Base-by-base conservation (phyloP, 2,113 vertebrate genomes). In the Cygnus atratus region DNA sequence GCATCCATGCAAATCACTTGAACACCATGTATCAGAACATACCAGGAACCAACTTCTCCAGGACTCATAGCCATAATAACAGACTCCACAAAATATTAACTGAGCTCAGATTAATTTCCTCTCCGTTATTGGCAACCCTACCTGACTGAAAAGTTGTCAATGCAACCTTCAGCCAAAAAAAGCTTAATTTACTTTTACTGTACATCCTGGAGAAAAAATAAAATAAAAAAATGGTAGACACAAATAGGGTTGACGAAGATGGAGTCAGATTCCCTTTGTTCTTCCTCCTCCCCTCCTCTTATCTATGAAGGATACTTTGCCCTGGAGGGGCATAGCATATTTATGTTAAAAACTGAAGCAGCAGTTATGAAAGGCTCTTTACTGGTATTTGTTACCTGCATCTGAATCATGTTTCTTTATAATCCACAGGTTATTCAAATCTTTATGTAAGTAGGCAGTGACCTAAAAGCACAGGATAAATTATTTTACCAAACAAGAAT, bases 351-450 rank as follows among this genome's bases (percentile, higher is more conserved):
- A 91, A 77, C 29, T 62, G 88, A 88, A 91, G 61, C 22, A 76
- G 29, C n/a, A 84, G 20, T 55, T 91, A 78, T n/a, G 75, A 70
- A 62, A 88, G 26, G 18, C 28, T 87, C 11, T 74, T 76, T 28
- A 67, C 2, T 70, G 25, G 13, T 66, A 77, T 78, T 91, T 72
- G 65, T 99, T 98, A 99, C 99, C 98, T 92, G 98, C 82, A 71
- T 97, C 97, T 15, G 95, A 62, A 73, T 98, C 97, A 52, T 95
- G 98, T 89, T 98, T 99, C 97, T 98, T 99, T 97, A 99, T 98
- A 84, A 99, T 97, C 99, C 99, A 99, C 87, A 99, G 75, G 95
- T 99, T 99, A 98, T 99, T 99, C 85, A 98, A 98, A 97, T 99
- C 99, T 88, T 99, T 99, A 95, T 99, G 99, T 63, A 99, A 98